Evolutionary conservation across 2,113 vertebrate species (phyloP).

Genomic region (Caracal caracal): DNA sequence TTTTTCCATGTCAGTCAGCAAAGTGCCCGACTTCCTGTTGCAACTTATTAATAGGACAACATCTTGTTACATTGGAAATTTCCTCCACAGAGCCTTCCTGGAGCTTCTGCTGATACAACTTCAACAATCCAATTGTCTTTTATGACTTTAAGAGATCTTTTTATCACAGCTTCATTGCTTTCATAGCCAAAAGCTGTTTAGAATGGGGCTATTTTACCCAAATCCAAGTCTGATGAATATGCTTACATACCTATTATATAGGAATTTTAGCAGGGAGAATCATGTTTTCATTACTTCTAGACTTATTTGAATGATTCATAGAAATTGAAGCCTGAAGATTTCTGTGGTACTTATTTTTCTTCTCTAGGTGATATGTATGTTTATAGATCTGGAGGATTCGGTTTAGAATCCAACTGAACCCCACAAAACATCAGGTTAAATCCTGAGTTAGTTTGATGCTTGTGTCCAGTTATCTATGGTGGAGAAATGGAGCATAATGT

Average conservation of each 20-base stretch:
- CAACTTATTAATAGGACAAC: slow-evolving; percentile 45
- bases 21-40: slow-evolving; percentile 25
- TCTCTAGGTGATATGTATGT: neutral
- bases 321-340: slow-evolving; percentile 19
- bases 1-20: neutral
- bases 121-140: slow-evolving; percentile 67
- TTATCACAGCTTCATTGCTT: slow-evolving; percentile 64
- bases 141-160: slow-evolving; percentile 70
- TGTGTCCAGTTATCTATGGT: neutral
- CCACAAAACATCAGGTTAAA: slow-evolving; percentile 26
- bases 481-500: neutral
- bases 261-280: slow-evolving; percentile 41
- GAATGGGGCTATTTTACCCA: slow-evolving; percentile 59
- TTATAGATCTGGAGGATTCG: slow-evolving; percentile 31
- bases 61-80: slow-evolving; percentile 51
- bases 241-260: slow-evolving; percentile 10
- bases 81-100: slow-evolving; percentile 14
- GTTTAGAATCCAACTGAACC: neutral
- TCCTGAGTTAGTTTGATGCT: neutral
- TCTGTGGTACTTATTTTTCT: slow-evolving; percentile 45
- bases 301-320: slow-evolving; percentile 35
- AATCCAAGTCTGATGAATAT: slow-evolving; percentile 54
- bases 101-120: slow-evolving; percentile 58
- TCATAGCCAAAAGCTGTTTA: slow-evolving; percentile 57
- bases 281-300: slow-evolving; percentile 59